Conservation (phyloP, 2,797 vertebrate species). For the Lepus oiostolus region DNA sequence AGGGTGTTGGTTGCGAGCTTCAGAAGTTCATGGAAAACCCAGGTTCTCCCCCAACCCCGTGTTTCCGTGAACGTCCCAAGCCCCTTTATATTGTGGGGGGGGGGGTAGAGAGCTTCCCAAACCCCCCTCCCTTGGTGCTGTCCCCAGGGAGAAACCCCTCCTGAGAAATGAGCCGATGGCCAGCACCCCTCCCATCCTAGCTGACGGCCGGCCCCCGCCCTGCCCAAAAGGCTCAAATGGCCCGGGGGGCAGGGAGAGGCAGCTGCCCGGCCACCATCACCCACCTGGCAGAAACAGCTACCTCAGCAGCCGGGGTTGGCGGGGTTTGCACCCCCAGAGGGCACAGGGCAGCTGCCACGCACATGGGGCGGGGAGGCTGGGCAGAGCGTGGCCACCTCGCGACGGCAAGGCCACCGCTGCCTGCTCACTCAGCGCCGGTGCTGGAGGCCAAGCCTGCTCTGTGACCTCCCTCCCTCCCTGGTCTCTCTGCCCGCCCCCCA, state of each 20-base stretch:
- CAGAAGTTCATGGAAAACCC: too few species aligned
- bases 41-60: too few species aligned
- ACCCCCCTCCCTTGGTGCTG: neutral
- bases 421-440: too few species aligned
- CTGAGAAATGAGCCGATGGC: neutral
- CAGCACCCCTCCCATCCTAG: neutral
- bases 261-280: neutral
- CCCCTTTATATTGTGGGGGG: too few species aligned
- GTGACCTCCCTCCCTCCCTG: too few species aligned
- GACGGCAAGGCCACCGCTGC: too few species aligned
- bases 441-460: too few species aligned
- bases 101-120: neutral
- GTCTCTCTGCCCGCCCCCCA: too few species aligned
- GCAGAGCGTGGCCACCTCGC: neutral
- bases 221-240: neutral
- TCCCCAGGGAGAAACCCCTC: neutral
- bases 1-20: too few species aligned
- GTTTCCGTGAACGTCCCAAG: too few species aligned
- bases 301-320: accelerated
- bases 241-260: neutral
- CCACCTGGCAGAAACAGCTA: neutral
- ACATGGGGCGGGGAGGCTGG: neutral
- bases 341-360: neutral
- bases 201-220: neutral
- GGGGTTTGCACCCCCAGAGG: too few species aligned